Evolutionary conservation across 2,113 vertebrate species (phyloP).

Genomic region (Macheiramphus alcinus): DNA sequence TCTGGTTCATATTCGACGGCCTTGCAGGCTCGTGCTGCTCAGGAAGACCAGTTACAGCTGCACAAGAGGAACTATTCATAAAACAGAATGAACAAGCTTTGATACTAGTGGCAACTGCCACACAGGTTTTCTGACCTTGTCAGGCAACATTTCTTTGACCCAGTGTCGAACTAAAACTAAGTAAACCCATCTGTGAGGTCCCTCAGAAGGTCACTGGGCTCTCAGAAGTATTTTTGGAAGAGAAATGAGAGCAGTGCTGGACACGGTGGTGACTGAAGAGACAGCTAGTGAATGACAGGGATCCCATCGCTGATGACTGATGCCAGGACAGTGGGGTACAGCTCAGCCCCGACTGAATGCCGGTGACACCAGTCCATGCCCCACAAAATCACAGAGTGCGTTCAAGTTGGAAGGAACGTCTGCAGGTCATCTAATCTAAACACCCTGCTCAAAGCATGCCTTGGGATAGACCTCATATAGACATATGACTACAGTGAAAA

Average conservation of each 20-base stretch:
- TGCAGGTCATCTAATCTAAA: neutral
- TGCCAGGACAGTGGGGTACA: neutral
- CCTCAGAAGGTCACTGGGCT: neutral
- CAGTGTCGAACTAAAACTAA: neutral
- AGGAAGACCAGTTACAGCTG: neutral
- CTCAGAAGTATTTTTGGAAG: neutral
- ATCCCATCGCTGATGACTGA: rapidly evolving
- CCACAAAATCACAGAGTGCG: neutral
- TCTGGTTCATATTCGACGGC: neutral
- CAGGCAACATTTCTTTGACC: neutral
- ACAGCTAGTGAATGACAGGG: neutral
- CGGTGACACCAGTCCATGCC: rapidly evolving
- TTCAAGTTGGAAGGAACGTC: neutral
- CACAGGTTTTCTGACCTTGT: neutral
- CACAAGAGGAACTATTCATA: neutral
- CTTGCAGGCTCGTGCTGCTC: neutral
- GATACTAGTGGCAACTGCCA: neutral
- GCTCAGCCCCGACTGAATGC: neutral
- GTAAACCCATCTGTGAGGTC: neutral
- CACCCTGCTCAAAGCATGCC: no score
- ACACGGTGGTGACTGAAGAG: neutral
- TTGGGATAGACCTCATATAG: neutral
- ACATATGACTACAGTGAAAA: neutral
- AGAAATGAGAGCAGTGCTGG: neutral
- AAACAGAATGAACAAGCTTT: neutral